Percentiles rank a stretch among this genome's conserved stretches.
Evolutionary conservation across 2,797 vertebrate species (phyloP).

Genomic region (Macroramphosus scolopax): DNA sequence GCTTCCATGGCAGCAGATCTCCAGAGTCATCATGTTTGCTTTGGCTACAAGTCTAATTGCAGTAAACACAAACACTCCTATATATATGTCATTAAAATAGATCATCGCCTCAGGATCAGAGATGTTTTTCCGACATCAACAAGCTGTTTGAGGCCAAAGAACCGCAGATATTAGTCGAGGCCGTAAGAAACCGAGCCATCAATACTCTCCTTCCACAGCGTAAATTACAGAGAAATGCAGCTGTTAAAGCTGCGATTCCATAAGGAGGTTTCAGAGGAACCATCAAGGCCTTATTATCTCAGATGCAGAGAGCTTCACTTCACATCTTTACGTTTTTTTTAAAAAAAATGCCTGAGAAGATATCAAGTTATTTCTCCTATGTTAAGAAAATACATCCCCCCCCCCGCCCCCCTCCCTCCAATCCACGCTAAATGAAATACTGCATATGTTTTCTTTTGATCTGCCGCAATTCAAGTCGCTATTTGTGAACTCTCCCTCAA

Average conservation of each 20-base stretch:
- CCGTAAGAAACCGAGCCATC: slow-evolving; percentile 11
- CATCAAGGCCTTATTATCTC: too few relatives aligned
- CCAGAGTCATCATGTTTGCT: too few relatives aligned
- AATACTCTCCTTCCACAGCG: slow-evolving; percentile 12
- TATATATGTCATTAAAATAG: too few relatives aligned
- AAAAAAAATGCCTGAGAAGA: slow-evolving; percentile 2
- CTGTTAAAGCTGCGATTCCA: too few relatives aligned
- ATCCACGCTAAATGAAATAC: slow-evolving; percentile 36
- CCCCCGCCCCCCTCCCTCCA: too few relatives aligned
- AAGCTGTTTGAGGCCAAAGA: slow-evolving; percentile 19
- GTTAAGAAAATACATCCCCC: slow-evolving; percentile 14
- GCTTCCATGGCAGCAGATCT: too few relatives aligned
- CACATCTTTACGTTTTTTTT: slow-evolving; percentile 1
- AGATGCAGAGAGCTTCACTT: slow-evolving; percentile 5
- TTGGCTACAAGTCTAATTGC: too few relatives aligned
- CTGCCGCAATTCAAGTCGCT: slow-evolving; percentile 42
- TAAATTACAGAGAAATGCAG: background rate
- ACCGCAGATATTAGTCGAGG: slow-evolving; percentile 26
- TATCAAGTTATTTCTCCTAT: background rate
- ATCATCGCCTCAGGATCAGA: background rate
- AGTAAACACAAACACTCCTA: too few relatives aligned
- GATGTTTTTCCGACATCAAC: too few relatives aligned
- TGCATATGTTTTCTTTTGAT: slow-evolving; percentile 56
- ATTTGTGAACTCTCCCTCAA: slow-evolving; percentile 47
- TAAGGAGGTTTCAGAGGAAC: too few relatives aligned